phyloP scores from a whole-genome alignment of 2,888 invertebrate genomes.

The Odontocolon sp. region DNA sequence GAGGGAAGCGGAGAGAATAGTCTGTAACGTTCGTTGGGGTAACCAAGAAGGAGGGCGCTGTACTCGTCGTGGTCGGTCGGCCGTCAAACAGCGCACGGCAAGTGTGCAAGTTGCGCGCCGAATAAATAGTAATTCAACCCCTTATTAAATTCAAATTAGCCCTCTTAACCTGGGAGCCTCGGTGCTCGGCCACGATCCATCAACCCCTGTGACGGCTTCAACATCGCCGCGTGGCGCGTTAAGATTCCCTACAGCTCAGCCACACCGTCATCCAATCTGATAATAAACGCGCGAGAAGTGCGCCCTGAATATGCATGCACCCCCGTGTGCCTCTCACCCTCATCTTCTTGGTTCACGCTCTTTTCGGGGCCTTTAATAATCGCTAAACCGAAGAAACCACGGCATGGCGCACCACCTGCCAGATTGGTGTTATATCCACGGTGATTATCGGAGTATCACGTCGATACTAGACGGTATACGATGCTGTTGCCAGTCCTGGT shows the following conservation, averaged over 20 bases:
- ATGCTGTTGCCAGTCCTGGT: conserved; percentile 24
- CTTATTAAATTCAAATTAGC: conserved; percentile 77
- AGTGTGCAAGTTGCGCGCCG: conserved; percentile 45
- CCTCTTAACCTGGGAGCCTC: conserved; percentile 47
- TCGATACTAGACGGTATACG: conserved; percentile 40
- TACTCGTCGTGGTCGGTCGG: conserved; percentile 9
- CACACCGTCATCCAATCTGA: conserved; percentile 73
- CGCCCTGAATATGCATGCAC: conserved; percentile 76
- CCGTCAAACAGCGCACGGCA: conserved; percentile 37
- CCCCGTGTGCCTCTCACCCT: conserved; percentile 11
- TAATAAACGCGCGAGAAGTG: conserved; percentile 70
- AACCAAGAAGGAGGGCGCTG: conserved; percentile 11
- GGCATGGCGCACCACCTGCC: conserved; percentile 32
- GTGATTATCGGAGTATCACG: conserved; percentile 56
- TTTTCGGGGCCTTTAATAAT: conserved; percentile 47
- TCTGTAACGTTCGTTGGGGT: background rate
- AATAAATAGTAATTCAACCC: conserved; percentile 72
- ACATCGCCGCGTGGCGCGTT: conserved; percentile 70
- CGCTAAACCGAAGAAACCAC: conserved; percentile 35
- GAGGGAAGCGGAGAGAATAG: conserved; percentile 5
- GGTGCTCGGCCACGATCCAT: conserved; percentile 72
- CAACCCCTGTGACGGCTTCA: conserved; percentile 76
- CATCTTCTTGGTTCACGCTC: conserved; percentile 18
- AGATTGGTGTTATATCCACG: conserved; percentile 52
- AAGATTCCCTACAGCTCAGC: conserved; percentile 71